phyloP scores from a whole-genome alignment of 1,140 invertebrate species.

The Sitodiplosis mosellana region DNA sequence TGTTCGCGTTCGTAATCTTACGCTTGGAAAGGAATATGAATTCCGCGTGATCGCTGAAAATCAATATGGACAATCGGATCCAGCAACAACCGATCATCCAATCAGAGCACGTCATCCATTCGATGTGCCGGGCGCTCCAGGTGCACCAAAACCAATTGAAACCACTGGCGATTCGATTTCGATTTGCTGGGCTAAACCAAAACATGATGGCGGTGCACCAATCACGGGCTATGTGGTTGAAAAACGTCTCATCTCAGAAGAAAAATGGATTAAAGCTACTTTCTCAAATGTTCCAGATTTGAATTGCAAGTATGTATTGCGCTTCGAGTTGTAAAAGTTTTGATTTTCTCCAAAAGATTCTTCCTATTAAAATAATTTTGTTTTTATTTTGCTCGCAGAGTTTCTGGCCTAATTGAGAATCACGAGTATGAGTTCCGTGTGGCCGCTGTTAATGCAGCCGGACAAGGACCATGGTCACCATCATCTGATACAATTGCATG shows the following conservation, averaged over 20 bases:
- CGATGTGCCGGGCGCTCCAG: slow-evolving; percentile 79
- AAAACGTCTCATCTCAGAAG: slow-evolving; percentile 71
- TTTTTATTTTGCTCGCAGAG: slow-evolving; percentile 23
- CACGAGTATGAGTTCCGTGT: slow-evolving; percentile 96
- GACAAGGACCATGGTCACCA: slow-evolving; percentile 79
- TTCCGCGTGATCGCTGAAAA: slow-evolving; percentile 98
- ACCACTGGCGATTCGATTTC: slow-evolving; percentile 88
- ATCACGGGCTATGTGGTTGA: slow-evolving; percentile 87
- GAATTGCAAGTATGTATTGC: slow-evolving; percentile 39
- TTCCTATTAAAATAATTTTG: no score
- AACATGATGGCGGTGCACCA: slow-evolving; percentile 80
- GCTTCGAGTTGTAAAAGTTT: neutral
- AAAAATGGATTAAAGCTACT: slow-evolving; percentile 79
- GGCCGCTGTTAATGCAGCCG: slow-evolving; percentile 87
- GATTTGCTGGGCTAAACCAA: slow-evolving; percentile 80
- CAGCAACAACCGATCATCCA: slow-evolving; percentile 68
- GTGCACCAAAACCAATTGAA: slow-evolving; percentile 66
- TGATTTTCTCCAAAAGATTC: no score
- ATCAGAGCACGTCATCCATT: slow-evolving; percentile 92
- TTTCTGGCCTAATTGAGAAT: slow-evolving; percentile 80
- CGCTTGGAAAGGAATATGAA: slow-evolving; percentile 81
- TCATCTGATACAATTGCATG: slow-evolving; percentile 82
- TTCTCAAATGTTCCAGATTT: slow-evolving; percentile 66
- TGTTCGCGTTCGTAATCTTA: slow-evolving; percentile 76
- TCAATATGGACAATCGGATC: slow-evolving; percentile 87